A percentile compares a stretch with the other conserved stretches of the same genome.
Evolutionary conservation across 2,797 vertebrate genomes (phyloP).

Genomic region (Peromyscus aztecus): DNA sequence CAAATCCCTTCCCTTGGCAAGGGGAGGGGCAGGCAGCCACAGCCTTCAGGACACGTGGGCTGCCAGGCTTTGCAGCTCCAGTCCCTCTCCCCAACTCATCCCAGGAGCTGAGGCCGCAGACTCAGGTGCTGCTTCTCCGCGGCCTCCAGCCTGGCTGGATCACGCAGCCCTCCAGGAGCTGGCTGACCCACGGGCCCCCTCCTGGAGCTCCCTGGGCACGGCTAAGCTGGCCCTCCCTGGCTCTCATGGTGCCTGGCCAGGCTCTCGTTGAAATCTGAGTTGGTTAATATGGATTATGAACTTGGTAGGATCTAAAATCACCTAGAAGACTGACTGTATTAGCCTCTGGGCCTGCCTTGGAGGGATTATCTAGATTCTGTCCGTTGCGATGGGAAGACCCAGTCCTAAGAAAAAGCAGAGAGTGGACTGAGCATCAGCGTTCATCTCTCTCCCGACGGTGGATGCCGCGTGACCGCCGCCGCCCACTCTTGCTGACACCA

Average conservation of each 20-base stretch:
- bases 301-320: not conserved
- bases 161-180: not conserved
- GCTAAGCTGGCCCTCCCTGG: not conserved
- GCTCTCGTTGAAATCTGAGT: not conserved
- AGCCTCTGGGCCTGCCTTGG: not conserved
- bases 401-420: not conserved
- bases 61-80: not conserved
- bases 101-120: slow-evolving; percentile 15
- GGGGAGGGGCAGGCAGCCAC: not conserved
- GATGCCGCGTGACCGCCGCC: not conserved
- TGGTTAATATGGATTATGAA: not conserved
- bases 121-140: not conserved
- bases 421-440: too few relatives aligned
- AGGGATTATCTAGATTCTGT: not conserved
- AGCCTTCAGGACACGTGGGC: not conserved
- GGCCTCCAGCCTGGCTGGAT: slow-evolving; percentile 26
- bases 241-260: not conserved
- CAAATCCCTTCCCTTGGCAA: not conserved
- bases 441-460: not conserved
- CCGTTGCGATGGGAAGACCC: not conserved
- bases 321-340: not conserved
- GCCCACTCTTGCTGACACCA: not conserved
- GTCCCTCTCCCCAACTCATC: not conserved
- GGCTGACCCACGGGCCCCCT: not conserved
- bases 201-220: not conserved